Conservation (phyloP, 92 coral and sea anemone genomes). For the Montipora capitata region DNA sequence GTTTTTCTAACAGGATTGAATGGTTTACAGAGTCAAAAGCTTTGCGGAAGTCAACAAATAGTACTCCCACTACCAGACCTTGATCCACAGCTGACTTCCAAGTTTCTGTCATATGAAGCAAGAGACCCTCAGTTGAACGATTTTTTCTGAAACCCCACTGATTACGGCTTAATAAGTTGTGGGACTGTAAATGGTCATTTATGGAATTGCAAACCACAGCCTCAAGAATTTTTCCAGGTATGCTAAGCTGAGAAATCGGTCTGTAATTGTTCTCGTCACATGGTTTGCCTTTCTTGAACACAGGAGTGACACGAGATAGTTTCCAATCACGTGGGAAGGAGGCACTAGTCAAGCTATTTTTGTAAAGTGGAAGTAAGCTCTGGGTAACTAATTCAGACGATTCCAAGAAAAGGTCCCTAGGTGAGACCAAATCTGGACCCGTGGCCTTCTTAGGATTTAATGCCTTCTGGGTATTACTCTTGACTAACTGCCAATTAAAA, state of each 20-base stretch:
- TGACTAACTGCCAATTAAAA: conserved; percentile 42
- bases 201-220: conserved; percentile 1
- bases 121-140: conserved; percentile 40
- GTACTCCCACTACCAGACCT: conserved; percentile 27
- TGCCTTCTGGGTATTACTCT: conserved; percentile 10
- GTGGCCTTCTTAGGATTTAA: conserved; percentile 48
- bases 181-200: conserved; percentile 35
- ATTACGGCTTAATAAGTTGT: conserved; percentile 28
- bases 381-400: too few relatives aligned
- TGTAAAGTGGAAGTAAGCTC: conserved; percentile 19
- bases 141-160: conserved; percentile 43
- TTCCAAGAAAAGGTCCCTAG: conserved; percentile 42
- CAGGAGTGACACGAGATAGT: conserved; percentile 24
- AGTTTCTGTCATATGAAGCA: conserved; percentile 44
- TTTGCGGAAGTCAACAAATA: conserved; percentile 10
- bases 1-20: conserved; percentile 7
- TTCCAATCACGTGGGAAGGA: conserved; percentile 29
- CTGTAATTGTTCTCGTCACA: conserved; percentile 39
- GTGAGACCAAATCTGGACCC: conserved; percentile 52
- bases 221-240: conserved; percentile 23
- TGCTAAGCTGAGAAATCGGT: conserved; percentile 38
- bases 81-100: conserved; percentile 40
- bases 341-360: conserved; percentile 4
- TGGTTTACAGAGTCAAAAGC: conserved; percentile 21
- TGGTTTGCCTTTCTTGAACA: conserved; percentile 41